Conservation (phyloP, 2,113 vertebrate genomes). For the Tricholaema leucomelas region DNA sequence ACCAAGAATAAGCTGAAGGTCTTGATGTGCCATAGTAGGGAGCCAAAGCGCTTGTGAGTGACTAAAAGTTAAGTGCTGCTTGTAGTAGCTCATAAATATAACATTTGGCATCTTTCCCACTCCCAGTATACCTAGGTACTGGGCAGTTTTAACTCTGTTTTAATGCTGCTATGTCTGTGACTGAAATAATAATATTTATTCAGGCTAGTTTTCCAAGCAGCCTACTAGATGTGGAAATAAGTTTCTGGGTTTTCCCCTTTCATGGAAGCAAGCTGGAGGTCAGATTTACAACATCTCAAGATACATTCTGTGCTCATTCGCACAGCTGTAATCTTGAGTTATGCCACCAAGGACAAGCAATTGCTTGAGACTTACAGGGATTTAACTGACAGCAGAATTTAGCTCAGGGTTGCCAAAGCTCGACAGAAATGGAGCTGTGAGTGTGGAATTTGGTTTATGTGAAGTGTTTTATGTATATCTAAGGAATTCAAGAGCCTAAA, state of each 20-base stretch:
- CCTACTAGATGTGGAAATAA: conserved; percentile 45
- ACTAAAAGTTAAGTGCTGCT: neutral
- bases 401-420: conserved; percentile 1
- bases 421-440: neutral
- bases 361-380: conserved; percentile 21
- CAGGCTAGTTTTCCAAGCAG: conserved; percentile 39
- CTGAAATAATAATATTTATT: conserved; percentile 56
- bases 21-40: neutral
- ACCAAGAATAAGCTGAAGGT: neutral
- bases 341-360: conserved; percentile 8
- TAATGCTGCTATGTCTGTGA: conserved; percentile 4
- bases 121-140: neutral
- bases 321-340: conserved; percentile 61
- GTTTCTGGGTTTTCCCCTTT: conserved; percentile 36
- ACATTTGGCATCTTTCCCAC: neutral
- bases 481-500: conserved; percentile 39
- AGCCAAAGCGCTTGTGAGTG: neutral
- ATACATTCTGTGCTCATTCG: conserved; percentile 58
- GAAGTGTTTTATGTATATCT: conserved; percentile 57
- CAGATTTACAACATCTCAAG: conserved; percentile 54
- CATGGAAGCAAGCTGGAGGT: conserved; percentile 48
- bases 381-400: conserved; percentile 51
- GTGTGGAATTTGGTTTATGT: conserved; percentile 13
- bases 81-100: neutral
- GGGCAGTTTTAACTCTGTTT: neutral